Evolutionary conservation across 2,113 vertebrate genomes (phyloP).

Genomic region (Sinocyclocheilus grahami): DNA sequence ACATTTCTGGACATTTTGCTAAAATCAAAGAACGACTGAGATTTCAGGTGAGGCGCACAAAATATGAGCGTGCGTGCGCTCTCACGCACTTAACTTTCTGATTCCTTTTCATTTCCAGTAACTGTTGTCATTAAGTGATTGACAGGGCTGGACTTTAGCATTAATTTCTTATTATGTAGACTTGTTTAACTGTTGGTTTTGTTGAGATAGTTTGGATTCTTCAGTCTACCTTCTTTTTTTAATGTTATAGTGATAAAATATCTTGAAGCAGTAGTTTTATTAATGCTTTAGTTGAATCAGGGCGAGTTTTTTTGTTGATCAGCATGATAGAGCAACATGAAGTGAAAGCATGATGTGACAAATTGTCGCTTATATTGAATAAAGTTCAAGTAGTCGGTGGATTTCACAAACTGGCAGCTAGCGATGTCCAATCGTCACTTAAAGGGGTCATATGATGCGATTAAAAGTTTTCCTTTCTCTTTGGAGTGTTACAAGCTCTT

Average conservation of each 20-base stretch:
- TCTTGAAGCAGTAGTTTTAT: background rate
- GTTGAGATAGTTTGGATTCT: background rate
- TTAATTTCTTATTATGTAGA: background rate
- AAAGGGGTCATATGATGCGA: no score
- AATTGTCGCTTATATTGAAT: no score
- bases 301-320: background rate
- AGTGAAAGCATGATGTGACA: background rate
- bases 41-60: slow-evolving; percentile 25
- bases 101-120: background rate
- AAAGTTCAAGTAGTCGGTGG: background rate
- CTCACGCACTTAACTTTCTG: background rate
- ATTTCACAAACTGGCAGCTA: background rate
- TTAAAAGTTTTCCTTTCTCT: no score
- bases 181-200: background rate
- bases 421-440: background rate
- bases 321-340: background rate
- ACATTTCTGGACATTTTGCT: no score
- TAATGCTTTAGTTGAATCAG: background rate
- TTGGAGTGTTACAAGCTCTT: no score
- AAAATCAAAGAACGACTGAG: background rate
- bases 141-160: background rate
- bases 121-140: background rate
- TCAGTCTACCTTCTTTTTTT: background rate
- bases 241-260: background rate
- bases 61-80: background rate